phyloP scores from a whole-genome alignment of 2,888 invertebrate species.

The Eristalis intricaria region DNA sequence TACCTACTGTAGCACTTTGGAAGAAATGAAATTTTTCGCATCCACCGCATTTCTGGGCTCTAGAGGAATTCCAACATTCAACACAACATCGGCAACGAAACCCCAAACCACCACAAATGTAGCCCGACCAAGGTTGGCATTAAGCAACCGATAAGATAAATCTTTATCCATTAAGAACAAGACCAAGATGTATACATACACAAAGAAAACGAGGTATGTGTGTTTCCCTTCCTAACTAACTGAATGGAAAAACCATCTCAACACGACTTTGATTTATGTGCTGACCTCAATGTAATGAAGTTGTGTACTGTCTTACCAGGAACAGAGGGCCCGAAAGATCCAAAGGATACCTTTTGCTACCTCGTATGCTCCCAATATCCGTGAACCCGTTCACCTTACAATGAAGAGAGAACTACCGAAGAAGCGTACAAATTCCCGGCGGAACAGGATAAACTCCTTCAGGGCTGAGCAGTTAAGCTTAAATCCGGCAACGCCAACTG shows the following conservation, averaged over 20 bases:
- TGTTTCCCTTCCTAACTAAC: slow-evolving; percentile 24
- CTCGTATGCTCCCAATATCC: slow-evolving; percentile 31
- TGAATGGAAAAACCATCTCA: slow-evolving; percentile 63
- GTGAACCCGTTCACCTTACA: slow-evolving; percentile 40
- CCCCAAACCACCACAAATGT: slow-evolving; percentile 47
- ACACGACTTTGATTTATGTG: slow-evolving; percentile 72
- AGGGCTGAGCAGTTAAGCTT: slow-evolving; percentile 25
- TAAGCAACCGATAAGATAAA: slow-evolving; percentile 71
- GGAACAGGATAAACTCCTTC: slow-evolving; percentile 41
- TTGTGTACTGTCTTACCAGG: slow-evolving; percentile 64
- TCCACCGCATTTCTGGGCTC: slow-evolving; percentile 6
- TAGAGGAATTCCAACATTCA: slow-evolving; percentile 7
- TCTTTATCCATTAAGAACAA: slow-evolving; percentile 69
- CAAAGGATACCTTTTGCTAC: slow-evolving; percentile 48
- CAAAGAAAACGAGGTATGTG: neutral
- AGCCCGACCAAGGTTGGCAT: slow-evolving; percentile 61
- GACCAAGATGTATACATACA: slow-evolving; percentile 43
- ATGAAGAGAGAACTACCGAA: slow-evolving; percentile 23
- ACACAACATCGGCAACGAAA: slow-evolving; percentile 46
- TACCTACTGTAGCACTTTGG: neutral
- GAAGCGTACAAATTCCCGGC: slow-evolving; percentile 60
- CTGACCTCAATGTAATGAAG: slow-evolving; percentile 71
- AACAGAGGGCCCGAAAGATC: slow-evolving; percentile 36
- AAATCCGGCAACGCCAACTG: slow-evolving; percentile 39
- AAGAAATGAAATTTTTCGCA: slow-evolving; percentile 53